A percentile compares a stretch with the other conserved stretches of the same genome.
Evolutionary conservation across 2,888 invertebrate genomes (phyloP).

Genomic region (Macaria notata): DNA sequence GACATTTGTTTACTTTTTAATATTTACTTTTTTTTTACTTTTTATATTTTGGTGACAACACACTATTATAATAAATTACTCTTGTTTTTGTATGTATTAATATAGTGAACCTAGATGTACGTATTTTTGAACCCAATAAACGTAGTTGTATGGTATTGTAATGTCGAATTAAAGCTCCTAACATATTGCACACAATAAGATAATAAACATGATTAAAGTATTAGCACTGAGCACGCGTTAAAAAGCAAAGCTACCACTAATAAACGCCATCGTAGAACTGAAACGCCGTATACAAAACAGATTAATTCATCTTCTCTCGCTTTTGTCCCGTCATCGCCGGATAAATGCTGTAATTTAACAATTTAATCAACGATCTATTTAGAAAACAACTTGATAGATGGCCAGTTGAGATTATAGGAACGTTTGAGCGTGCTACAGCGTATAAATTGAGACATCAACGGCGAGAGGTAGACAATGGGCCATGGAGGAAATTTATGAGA

Average conservation of each 20-base stretch:
- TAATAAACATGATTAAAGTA: no score
- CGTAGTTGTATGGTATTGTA: no score
- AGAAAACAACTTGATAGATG: constrained; percentile 66
- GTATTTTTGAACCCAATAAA: no score
- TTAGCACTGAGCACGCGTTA: no score
- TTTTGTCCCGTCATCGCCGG: constrained; percentile 35
- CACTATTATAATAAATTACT: no score
- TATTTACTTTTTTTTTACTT: no score
- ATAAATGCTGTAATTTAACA: constrained; percentile 60
- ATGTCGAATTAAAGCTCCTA: no score
- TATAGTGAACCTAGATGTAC: no score
- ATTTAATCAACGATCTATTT: constrained; percentile 70
- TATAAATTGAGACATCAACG: constrained; percentile 62
- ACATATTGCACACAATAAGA: no score
- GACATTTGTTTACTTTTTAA: no score
- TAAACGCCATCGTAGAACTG: neutral
- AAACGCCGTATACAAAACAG: constrained; percentile 10
- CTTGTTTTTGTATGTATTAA: no score
- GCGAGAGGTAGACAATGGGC: constrained; percentile 63
- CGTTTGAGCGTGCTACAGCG: constrained; percentile 50
- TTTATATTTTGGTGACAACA: no score
- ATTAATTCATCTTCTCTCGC: constrained; percentile 10
- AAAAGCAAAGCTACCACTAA: neutral
- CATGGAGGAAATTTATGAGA: constrained; percentile 56
- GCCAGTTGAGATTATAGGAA: constrained; percentile 61